phyloP scores from a whole-genome alignment of 2,797 vertebrate species.

The Euthynnus affinis region DNA sequence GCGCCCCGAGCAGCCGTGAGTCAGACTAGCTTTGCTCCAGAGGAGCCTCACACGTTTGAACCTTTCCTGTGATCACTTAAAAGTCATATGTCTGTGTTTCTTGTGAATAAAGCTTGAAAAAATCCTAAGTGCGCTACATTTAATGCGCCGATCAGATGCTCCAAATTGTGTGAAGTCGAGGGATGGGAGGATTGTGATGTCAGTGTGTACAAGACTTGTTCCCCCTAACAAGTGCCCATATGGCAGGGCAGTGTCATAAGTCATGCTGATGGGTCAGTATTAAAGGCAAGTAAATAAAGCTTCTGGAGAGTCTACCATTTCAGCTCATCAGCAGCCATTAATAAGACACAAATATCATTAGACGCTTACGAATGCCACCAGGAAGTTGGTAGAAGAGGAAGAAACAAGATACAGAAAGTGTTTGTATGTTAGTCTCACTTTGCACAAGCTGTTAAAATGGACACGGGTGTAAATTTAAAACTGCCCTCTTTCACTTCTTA shows the following conservation, averaged over 20 bases:
- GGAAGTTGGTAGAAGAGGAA: constrained; percentile 15
- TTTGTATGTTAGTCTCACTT: constrained; percentile 47
- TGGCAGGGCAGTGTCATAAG: constrained; percentile 73
- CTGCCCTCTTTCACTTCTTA: not conserved
- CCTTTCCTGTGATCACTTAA: not conserved
- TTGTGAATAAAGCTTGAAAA: not conserved
- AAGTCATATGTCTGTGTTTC: not conserved
- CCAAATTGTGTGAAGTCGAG: constrained; percentile 9
- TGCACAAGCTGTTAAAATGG: constrained; percentile 58
- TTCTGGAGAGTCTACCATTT: constrained; percentile 82
- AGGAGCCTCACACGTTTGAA: not conserved
- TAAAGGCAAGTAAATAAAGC: constrained; percentile 85
- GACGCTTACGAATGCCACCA: constrained; percentile 57
- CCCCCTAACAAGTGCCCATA: constrained; percentile 56
- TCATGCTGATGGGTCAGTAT: constrained; percentile 78
- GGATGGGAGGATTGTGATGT: constrained; percentile 35
- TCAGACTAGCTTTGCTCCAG: not conserved
- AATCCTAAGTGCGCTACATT: not conserved
- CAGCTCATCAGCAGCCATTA: constrained; percentile 86
- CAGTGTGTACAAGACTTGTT: constrained; percentile 29
- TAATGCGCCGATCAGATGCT: constrained; percentile 6
- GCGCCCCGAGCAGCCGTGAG: not conserved
- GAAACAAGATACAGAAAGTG: constrained; percentile 57
- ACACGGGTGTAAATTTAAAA: constrained; percentile 15
- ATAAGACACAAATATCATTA: constrained; percentile 84